Conservation (phyloP, 1,140 invertebrate genomes). For the Coelopa frigida region DNA sequence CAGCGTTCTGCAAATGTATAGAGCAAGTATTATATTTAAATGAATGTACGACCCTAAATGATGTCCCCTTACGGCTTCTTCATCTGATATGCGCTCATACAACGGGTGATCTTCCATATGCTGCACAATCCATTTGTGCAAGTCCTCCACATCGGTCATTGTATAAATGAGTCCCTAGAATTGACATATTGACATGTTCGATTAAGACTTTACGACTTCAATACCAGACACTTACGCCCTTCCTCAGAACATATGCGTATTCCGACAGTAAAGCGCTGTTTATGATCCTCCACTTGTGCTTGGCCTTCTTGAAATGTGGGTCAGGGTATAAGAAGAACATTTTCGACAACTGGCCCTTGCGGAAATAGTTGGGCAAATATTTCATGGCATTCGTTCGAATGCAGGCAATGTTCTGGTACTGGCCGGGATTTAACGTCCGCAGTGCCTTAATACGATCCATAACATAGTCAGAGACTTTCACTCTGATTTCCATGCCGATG, state of each 20-base stretch:
- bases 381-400: slow-evolving; percentile 98
- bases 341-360: slow-evolving; percentile 90
- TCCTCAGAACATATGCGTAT: slow-evolving; percentile 89
- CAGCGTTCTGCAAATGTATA: slow-evolving; percentile 54
- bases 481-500: slow-evolving; percentile 95
- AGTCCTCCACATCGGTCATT: slow-evolving; percentile 95
- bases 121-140: slow-evolving; percentile 94
- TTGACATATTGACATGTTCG: slow-evolving; percentile 6
- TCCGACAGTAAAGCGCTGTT: slow-evolving; percentile 87
- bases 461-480: slow-evolving; percentile 98
- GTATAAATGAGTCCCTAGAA: slow-evolving; percentile 87
- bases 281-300: slow-evolving; percentile 99
- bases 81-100: slow-evolving; percentile 67
- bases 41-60: background rate
- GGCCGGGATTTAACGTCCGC: slow-evolving; percentile 62
- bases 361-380: slow-evolving; percentile 94
- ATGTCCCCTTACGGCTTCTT: slow-evolving; percentile 59
- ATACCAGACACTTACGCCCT: slow-evolving; percentile 70
- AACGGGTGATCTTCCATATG: slow-evolving; percentile 90
- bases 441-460: slow-evolving; percentile 89
- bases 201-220: slow-evolving; percentile 8
- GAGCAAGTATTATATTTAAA: background rate
- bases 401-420: slow-evolving; percentile 93
- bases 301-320: slow-evolving; percentile 98
- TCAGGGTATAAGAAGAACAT: slow-evolving; percentile 99